These are phyloP conservation scores for Gnatocerus cornutus DNA, from an alignment of 2,888 invertebrate species.

Conservation along the genomic window DNA sequence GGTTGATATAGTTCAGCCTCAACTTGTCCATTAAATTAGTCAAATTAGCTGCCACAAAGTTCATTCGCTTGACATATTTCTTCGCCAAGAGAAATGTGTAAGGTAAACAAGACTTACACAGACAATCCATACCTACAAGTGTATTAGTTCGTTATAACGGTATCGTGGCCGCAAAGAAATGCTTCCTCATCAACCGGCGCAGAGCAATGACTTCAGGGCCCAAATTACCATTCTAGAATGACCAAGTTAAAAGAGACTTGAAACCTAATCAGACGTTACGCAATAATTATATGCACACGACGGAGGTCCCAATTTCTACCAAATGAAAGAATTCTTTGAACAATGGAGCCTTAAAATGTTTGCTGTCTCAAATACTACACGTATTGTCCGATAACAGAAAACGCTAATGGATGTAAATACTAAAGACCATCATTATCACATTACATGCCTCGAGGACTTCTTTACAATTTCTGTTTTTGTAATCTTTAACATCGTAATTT, in stretches of 20 bases:
- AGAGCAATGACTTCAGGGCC: slow-evolving; percentile 57
- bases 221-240: slow-evolving; percentile 52
- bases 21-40: too few relatives aligned
- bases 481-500: too few relatives aligned
- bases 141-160: slow-evolving; percentile 56
- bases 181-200: slow-evolving; percentile 53
- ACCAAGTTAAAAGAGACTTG: slow-evolving; percentile 39
- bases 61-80: slow-evolving; percentile 41
- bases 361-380: too few relatives aligned
- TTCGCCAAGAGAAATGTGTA: slow-evolving; percentile 26
- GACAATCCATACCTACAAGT: slow-evolving; percentile 49
- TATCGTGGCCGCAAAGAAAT: slow-evolving; percentile 58
- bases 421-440: too few relatives aligned
- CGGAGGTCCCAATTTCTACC: not conserved
- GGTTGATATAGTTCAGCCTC: too few relatives aligned
- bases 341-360: too few relatives aligned
- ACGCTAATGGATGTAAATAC: too few relatives aligned
- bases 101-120: slow-evolving; percentile 44
- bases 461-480: too few relatives aligned
- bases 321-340: not conserved
- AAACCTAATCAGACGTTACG: slow-evolving; percentile 34
- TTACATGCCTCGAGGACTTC: too few relatives aligned
- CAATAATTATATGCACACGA: slow-evolving; percentile 34
- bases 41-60: slow-evolving; percentile 1
- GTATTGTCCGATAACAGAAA: too few relatives aligned